Evolutionary conservation across 2,797 vertebrate genomes (phyloP).

Genomic region (Tokudaia muenninki): DNA sequence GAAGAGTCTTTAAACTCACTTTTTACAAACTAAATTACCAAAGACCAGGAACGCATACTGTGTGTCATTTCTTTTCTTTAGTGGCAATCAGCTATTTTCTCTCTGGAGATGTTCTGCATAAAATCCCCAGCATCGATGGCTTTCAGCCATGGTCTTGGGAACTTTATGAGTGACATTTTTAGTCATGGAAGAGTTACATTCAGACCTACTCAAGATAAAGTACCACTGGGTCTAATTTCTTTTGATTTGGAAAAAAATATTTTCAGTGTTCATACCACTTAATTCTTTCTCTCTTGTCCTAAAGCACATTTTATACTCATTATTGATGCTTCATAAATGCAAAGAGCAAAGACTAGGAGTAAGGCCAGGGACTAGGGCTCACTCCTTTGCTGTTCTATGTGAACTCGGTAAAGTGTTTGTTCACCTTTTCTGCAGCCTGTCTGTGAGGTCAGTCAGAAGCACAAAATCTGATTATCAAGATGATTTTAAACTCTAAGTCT

Average conservation of each 20-base stretch:
- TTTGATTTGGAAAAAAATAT: neutral
- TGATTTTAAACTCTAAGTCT: neutral
- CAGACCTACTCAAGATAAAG: neutral
- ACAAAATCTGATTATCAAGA: neutral
- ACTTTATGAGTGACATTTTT: neutral
- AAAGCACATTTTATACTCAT: constrained; percentile 21
- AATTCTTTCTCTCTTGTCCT: neutral
- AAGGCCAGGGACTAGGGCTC: neutral
- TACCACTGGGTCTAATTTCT: neutral
- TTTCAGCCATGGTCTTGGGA: neutral
- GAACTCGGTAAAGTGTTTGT: neutral
- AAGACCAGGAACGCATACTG: neutral
- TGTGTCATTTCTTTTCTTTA: neutral
- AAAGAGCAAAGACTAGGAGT: neutral
- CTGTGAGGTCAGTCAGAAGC: neutral
- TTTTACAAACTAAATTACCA: neutral
- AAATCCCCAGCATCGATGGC: neutral
- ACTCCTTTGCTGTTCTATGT: neutral
- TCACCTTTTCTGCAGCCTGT: neutral
- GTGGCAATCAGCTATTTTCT: neutral
- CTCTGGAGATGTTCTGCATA: neutral
- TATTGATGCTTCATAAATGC: neutral
- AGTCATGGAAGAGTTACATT: neutral
- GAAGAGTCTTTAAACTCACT: neutral
- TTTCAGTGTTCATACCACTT: neutral